Base-by-base conservation (phyloP, 2,888 invertebrate genomes). In the Drosophila kambysellisi region DNA sequence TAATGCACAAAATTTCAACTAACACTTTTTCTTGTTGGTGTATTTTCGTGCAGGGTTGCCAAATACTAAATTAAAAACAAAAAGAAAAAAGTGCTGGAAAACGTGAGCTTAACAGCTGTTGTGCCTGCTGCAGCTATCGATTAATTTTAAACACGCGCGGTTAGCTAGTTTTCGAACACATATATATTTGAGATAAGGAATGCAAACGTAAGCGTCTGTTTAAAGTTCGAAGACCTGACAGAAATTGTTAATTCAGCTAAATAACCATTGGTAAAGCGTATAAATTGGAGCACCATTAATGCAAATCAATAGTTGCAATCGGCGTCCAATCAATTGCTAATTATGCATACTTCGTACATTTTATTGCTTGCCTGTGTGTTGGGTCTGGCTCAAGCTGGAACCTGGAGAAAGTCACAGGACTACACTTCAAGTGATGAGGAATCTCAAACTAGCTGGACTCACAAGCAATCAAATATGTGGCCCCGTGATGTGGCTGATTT, bases 401-500 rank as follows among this genome's bases (percentile, higher is more conserved):
- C 57, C 5, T 57, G 74, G 61, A 43, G 67, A 12, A 64, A 54
- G 32, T 50, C 70, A 2, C 11, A 58, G n/a, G 72, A 78, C 12
- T 78, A 60, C 35, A 25, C 3, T 5, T 33, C 43, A 6, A 66
- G 58, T 12, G 29, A 56, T 1, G 57, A 51, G 30, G 39, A 48
- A 11, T 17, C 11, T n/a, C 61, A 54, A 9, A 66, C 75, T 43
- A 73, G 68, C 43, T 83, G 82, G 79, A 48, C 39, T 0, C 82
- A 74, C 20, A 62, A 65, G 0, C 74, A 82, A 67, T 57, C 81
- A 2, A 41, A 39, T 0, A 7, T 65, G 6, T 87, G 87, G 87
- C 86, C 89, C 15, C 69, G 71, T 11, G 86, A 90, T 54, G 76
- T 90, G 48, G 77, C 79, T 4, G 73, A 80, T 7, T 72, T 71